These are phyloP conservation scores for Girardinus metallicus DNA, from an alignment of 2,797 vertebrate species.

Conservation along the genomic window DNA sequence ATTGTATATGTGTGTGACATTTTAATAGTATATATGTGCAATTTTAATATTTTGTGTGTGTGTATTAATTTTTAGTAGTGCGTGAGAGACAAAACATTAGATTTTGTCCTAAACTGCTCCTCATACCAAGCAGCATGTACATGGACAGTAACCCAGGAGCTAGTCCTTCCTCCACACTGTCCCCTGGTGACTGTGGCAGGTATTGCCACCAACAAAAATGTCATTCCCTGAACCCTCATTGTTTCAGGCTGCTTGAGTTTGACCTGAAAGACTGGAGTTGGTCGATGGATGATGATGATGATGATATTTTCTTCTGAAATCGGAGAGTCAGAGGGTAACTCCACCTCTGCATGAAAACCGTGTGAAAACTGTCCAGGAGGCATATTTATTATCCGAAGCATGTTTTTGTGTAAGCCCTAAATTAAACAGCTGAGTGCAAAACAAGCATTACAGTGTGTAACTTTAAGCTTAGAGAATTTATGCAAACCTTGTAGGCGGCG, in stretches of 20 bases:
- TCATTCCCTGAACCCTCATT: slow-evolving; percentile 68
- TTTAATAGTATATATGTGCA: too few relatives aligned
- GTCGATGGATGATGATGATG: slow-evolving; percentile 92
- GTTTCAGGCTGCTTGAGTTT: slow-evolving; percentile 98
- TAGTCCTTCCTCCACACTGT: slow-evolving; percentile 29
- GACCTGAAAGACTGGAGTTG: slow-evolving; percentile 97
- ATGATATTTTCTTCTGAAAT: slow-evolving; percentile 95
- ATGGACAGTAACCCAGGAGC: neutral
- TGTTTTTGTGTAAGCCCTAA: slow-evolving; percentile 32
- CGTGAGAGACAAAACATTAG: too few relatives aligned
- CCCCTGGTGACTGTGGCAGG: slow-evolving; percentile 43
- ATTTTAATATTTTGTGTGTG: too few relatives aligned
- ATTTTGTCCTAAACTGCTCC: too few relatives aligned
- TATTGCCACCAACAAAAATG: neutral
- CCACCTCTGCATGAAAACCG: slow-evolving; percentile 65
- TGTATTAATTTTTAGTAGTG: too few relatives aligned
- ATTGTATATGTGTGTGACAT: too few relatives aligned
- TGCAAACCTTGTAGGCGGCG: neutral
- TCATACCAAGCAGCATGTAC: slow-evolving; percentile 1
- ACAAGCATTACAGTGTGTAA: neutral
- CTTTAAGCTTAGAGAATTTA: neutral
- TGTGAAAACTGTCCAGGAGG: slow-evolving; percentile 28
- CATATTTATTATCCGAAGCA: slow-evolving; percentile 23
- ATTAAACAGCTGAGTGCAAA: slow-evolving; percentile 1
- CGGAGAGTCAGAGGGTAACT: slow-evolving; percentile 82